These are phyloP conservation scores for Leucoptera coffeella DNA, from an alignment of 2,888 invertebrate species.

Conservation along the genomic window DNA sequence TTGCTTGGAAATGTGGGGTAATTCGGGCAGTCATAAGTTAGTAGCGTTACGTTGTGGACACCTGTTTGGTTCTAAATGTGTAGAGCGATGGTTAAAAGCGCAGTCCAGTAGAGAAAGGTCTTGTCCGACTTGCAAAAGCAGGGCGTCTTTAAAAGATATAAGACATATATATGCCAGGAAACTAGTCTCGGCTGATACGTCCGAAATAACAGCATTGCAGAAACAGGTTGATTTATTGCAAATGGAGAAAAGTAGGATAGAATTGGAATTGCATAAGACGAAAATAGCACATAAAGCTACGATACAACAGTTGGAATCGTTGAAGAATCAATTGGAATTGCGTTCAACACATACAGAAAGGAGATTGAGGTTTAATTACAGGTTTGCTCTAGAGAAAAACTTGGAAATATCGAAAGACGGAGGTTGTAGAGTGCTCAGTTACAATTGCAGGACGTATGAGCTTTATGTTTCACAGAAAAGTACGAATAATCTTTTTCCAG, in stretches of 20 bases:
- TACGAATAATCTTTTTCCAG: slow-evolving; percentile 62
- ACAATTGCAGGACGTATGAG: slow-evolving; percentile 56
- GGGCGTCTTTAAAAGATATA: slow-evolving; percentile 62
- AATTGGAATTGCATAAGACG: slow-evolving; percentile 53
- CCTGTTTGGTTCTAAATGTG: slow-evolving; percentile 79
- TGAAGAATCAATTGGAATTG: slow-evolving; percentile 21
- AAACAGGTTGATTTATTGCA: slow-evolving; percentile 53
- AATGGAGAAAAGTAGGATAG: slow-evolving; percentile 50
- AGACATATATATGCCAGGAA: slow-evolving; percentile 74
- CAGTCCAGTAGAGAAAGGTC: slow-evolving; percentile 49
- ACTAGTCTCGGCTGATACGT: slow-evolving; percentile 70
- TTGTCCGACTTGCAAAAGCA: slow-evolving; percentile 86
- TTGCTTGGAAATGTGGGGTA: slow-evolving; percentile 84
- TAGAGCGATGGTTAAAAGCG: slow-evolving; percentile 65
- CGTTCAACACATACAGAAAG: slow-evolving; percentile 30
- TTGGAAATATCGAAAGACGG: slow-evolving; percentile 62
- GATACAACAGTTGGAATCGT: slow-evolving; percentile 18
- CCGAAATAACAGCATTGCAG: slow-evolving; percentile 64
- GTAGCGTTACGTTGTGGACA: slow-evolving; percentile 90
- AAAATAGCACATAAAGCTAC: slow-evolving; percentile 24
- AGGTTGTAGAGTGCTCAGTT: slow-evolving; percentile 75
- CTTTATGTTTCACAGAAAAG: slow-evolving; percentile 74
- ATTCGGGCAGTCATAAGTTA: slow-evolving; percentile 77
- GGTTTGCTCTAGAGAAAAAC: slow-evolving; percentile 57
- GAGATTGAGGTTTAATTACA: slow-evolving; percentile 15